These are phyloP conservation scores for Epizoanthus ramosus DNA, from an alignment of 92 coral and sea anemone species.

Conservation along the genomic window DNA sequence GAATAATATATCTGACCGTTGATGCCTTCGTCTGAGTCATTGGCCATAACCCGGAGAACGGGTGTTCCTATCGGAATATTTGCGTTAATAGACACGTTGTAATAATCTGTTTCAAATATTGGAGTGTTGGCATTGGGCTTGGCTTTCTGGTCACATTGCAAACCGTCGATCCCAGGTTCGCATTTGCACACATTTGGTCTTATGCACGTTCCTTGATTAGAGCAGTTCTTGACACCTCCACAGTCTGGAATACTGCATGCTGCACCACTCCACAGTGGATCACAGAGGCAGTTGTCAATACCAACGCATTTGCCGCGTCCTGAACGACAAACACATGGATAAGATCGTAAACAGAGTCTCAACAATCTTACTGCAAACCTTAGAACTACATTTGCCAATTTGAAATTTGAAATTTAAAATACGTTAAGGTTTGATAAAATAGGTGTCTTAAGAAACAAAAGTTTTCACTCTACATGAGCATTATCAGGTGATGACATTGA, in stretches of 20 bases:
- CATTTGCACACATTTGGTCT: not conserved
- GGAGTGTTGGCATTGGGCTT: not conserved
- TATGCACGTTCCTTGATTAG: not conserved
- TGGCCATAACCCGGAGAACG: conserved; percentile 6
- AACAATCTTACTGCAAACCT: no score
- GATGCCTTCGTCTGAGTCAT: conserved; percentile 16
- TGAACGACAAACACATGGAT: not conserved
- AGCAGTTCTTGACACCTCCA: not conserved
- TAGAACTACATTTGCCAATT: no score
- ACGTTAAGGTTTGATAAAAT: no score
- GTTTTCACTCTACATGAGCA: no score
- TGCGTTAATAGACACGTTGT: not conserved
- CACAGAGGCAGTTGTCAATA: not conserved
- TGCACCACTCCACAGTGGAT: not conserved
- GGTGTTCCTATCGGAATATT: not conserved
- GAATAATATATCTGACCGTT: conserved; percentile 26
- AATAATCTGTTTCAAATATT: not conserved
- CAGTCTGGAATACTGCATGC: not conserved
- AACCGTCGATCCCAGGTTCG: not conserved
- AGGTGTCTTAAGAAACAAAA: no score
- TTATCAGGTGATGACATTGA: no score
- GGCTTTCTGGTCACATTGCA: not conserved
- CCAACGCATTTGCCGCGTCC: not conserved
- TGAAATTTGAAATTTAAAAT: no score
- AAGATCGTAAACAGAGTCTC: not conserved